Conservation (phyloP, 2,888 invertebrate species). For the Chymomyza procnemis region DNA sequence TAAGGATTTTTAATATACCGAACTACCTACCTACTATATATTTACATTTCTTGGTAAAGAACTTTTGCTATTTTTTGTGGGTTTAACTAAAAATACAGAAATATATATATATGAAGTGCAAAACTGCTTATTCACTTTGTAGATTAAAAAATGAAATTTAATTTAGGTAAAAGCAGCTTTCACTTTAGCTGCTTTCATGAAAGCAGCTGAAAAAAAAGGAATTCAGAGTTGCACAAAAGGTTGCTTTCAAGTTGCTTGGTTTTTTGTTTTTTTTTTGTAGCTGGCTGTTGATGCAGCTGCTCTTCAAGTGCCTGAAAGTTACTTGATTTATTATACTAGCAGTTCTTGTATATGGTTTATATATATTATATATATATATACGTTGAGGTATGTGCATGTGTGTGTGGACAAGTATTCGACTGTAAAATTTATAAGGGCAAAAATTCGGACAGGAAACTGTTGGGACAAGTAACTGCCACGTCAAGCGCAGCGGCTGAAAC, state of each 20-base stretch:
- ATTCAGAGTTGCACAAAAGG: constrained; percentile 22
- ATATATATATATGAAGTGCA: neutral
- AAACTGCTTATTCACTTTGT: constrained; percentile 67
- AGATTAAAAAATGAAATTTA: constrained; percentile 66
- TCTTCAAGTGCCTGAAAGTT: constrained; percentile 66
- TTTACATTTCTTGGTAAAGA: neutral
- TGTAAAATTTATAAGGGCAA: constrained; percentile 52
- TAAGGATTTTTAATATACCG: constrained; percentile 16
- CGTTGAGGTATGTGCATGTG: neutral
- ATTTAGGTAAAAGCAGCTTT: constrained; percentile 65
- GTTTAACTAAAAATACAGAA: constrained; percentile 9
- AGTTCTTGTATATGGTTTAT: neutral
- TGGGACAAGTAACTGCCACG: constrained; percentile 18
- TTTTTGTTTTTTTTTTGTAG: no score
- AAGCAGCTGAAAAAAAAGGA: neutral
- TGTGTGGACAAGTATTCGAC: constrained; percentile 54
- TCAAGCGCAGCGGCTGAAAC: constrained; percentile 36
- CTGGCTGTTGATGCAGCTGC: constrained; percentile 33
- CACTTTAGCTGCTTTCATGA: constrained; percentile 26
- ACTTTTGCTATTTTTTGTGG: neutral
- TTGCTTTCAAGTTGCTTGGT: constrained; percentile 18
- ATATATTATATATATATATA: constrained; percentile 21
- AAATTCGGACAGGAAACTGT: constrained; percentile 34
- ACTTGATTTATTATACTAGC: constrained; percentile 66
- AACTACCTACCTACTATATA: no score